These are phyloP conservation scores for Vultur gryphus DNA, from an alignment of 2,797 vertebrate species.

Conservation along the genomic window DNA sequence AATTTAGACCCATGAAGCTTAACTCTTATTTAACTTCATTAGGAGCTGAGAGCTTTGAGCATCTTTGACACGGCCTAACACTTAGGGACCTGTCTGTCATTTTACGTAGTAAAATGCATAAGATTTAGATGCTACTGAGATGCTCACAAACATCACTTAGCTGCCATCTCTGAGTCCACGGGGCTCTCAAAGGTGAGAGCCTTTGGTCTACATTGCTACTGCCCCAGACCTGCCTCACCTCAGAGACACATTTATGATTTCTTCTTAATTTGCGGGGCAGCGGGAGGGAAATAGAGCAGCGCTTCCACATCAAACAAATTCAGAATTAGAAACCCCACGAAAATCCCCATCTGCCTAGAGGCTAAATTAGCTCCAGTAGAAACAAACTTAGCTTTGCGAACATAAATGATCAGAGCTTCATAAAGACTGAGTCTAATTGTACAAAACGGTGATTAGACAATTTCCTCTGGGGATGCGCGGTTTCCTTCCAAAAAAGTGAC, in stretches of 20 bases:
- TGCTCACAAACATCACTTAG: not conserved
- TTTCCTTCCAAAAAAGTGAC: not conserved
- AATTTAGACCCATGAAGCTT: not conserved
- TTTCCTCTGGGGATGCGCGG: not conserved
- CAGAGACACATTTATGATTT: not conserved
- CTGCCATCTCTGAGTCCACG: not conserved
- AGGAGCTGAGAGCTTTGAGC: not conserved
- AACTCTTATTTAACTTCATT: not conserved
- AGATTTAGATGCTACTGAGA: not conserved
- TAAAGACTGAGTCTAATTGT: not conserved
- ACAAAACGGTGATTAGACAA: not conserved
- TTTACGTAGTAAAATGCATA: not conserved
- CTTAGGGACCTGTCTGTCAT: not conserved
- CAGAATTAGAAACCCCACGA: not conserved
- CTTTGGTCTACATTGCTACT: not conserved
- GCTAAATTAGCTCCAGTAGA: not conserved
- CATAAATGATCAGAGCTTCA: not conserved
- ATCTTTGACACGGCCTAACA: not conserved
- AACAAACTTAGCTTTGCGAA: not conserved
- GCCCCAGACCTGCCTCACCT: not conserved
- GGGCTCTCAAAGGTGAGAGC: not conserved
- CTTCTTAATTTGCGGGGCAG: not conserved
- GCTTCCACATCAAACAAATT: not conserved
- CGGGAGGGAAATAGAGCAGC: not conserved
- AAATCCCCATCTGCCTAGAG: not conserved